Percentiles rank a stretch among this genome's conserved stretches.
Evolutionary conservation across 2,113 vertebrate genomes (phyloP).

Genomic region (Podilymbus podiceps): DNA sequence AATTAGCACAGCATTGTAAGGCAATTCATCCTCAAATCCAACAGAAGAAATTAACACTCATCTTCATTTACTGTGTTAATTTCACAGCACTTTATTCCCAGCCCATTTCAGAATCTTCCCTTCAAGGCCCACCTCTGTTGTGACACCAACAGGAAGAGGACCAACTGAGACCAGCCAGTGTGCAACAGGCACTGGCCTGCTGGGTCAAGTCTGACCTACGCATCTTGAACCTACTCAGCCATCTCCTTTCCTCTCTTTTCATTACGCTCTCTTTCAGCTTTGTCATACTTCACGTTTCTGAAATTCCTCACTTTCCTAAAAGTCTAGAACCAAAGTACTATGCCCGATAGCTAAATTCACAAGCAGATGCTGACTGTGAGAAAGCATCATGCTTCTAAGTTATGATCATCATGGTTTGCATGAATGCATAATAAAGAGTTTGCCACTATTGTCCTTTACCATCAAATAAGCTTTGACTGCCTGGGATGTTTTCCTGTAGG

Average conservation of each 20-base stretch:
- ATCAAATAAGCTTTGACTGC: neutral
- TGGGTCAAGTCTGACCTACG: neutral
- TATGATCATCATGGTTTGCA: neutral
- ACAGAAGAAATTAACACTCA: neutral
- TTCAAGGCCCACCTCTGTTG: neutral
- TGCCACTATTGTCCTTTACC: accelerated
- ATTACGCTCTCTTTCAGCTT: neutral
- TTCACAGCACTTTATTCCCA: neutral
- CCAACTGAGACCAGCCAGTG: neutral
- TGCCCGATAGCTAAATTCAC: neutral
- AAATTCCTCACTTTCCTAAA: neutral
- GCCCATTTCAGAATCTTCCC: neutral
- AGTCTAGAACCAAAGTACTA: neutral
- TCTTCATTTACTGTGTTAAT: neutral
- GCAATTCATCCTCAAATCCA: neutral
- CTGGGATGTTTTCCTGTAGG: neutral
- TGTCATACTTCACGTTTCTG: neutral
- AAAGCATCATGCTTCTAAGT: neutral
- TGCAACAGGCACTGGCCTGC: neutral
- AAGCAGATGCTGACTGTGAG: neutral
- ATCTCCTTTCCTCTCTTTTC: neutral
- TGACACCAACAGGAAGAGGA: neutral
- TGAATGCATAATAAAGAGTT: neutral
- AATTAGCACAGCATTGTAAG: slow-evolving; percentile 3
- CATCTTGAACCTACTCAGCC: neutral